Evolutionary conservation across 2,888 invertebrate genomes (phyloP).

Genomic region (Euphydryas editha): DNA sequence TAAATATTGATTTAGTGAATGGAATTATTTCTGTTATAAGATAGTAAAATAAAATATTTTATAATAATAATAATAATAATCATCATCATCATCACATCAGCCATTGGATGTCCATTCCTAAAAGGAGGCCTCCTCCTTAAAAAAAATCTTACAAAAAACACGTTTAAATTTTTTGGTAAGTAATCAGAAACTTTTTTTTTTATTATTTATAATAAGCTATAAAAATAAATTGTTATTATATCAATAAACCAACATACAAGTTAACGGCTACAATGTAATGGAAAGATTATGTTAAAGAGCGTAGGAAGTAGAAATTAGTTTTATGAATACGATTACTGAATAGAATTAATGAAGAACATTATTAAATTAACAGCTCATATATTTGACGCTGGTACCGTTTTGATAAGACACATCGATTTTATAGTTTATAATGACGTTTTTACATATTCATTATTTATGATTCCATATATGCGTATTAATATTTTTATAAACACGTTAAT

Average conservation of each 20-base stretch:
- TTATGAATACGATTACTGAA: slow-evolving; percentile 28
- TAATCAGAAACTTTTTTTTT: no score
- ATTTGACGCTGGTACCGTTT: slow-evolving; percentile 25
- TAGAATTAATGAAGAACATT: slow-evolving; percentile 38
- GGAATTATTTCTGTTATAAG: no score
- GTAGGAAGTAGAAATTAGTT: slow-evolving; percentile 37
- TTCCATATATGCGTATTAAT: neutral
- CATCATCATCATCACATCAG: no score
- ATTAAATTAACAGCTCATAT: slow-evolving; percentile 40
- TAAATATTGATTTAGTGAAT: no score
- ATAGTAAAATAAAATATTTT: no score
- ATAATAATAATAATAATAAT: no score
- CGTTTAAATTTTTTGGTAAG: no score
- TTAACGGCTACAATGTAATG: neutral
- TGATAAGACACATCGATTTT: slow-evolving; percentile 20
- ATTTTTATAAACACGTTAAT: neutral
- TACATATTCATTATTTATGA: neutral
- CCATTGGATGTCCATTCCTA: no score
- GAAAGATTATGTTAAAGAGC: slow-evolving; percentile 29
- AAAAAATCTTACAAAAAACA: no score
- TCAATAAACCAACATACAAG: slow-evolving; percentile 13
- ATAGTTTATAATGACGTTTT: neutral
- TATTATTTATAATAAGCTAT: neutral
- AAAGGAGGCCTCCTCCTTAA: no score
- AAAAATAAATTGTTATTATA: neutral